Evolutionary conservation across 2,888 invertebrate genomes (phyloP), one percentile per base, ranked within the genome.

Genomic region (Ophioninae sp.): DNA sequence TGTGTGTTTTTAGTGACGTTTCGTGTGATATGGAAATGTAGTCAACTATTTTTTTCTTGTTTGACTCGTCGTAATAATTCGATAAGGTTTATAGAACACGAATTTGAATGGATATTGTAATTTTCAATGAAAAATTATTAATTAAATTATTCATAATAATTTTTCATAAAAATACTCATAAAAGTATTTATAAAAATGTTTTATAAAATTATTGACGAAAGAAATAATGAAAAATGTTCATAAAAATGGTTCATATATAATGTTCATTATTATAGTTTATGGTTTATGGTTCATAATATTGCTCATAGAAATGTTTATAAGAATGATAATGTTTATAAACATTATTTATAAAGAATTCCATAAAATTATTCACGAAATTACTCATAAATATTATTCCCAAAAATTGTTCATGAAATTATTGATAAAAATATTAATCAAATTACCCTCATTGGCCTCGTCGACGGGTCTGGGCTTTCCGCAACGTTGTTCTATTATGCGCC

Each of bases 361-460:
- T 57, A 20, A 39, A 69, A 75, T 30, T 30, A 30, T 30, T 30
- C 30, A 30, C 3, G 3, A 30, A 30, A 30, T 30, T 30, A 30
- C 30, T 30, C 30, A 30, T 30, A 30, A 30, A 30, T 3, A 30
- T 30, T 30, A 30, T 30, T 30, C 30, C 30, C 1, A 30, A 30
- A 30, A 30, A 30, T 30, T 30, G 30, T 30, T 30, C 30, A 3
- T 2, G 3, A 30, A 30, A 30, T 30, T 3, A 37, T 20, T 59
- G 10, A 39, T 17, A 37, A 56, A 56, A 39, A 8, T 10, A 17
- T 37, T 56, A 8, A 37, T 57, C 13, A 39, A 69, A 75, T 87
- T 96, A 98, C 98, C 98, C 97, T 98, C 98, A 94, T 97, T 98
- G 92, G 97, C 97, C 93, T 98, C 97, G 88, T 98, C 98, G 93